A percentile compares a stretch with the other conserved stretches of the same genome.
Evolutionary conservation across 2,797 vertebrate species (phyloP).

Genomic region (Mus caroli): DNA sequence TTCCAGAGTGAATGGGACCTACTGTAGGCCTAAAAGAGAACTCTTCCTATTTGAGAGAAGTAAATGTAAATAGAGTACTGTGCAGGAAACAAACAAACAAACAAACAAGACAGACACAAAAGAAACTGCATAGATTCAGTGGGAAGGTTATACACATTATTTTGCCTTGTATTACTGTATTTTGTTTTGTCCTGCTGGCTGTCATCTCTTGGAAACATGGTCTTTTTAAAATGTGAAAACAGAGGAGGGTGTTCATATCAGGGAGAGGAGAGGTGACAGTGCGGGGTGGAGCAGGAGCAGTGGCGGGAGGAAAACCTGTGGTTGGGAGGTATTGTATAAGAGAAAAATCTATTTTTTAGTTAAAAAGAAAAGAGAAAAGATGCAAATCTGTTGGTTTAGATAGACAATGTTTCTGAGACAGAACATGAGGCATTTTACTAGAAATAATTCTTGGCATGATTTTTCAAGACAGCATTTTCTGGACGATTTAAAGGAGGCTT

Average conservation of each 20-base stretch:
- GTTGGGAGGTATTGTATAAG: not conserved
- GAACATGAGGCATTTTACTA: not conserved
- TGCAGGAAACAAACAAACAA: not conserved
- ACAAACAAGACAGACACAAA: not conserved
- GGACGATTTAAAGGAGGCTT: slow-evolving; percentile 20
- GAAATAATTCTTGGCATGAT: slow-evolving; percentile 50
- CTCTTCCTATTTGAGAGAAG: not conserved
- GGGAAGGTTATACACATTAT: not conserved
- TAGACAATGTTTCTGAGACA: slow-evolving; percentile 36
- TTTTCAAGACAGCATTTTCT: slow-evolving; percentile 60
- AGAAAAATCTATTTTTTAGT: not conserved
- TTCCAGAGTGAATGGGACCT: not conserved
- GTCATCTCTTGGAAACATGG: no score
- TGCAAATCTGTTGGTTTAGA: not conserved
- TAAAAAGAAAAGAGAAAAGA: not conserved
- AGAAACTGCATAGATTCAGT: not conserved
- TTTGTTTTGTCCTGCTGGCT: not conserved
- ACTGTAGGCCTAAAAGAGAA: not conserved
- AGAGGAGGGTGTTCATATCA: not conserved
- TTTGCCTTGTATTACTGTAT: not conserved
- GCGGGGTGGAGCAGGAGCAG: no score
- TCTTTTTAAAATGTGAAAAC: not conserved
- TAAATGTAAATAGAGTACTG: not conserved
- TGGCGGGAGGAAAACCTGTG: no score
- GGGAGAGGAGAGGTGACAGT: not conserved